These are phyloP conservation scores for Acanthosoma haemorrhoidale DNA, from an alignment of 2,888 invertebrate genomes.

Conservation along the genomic window DNA sequence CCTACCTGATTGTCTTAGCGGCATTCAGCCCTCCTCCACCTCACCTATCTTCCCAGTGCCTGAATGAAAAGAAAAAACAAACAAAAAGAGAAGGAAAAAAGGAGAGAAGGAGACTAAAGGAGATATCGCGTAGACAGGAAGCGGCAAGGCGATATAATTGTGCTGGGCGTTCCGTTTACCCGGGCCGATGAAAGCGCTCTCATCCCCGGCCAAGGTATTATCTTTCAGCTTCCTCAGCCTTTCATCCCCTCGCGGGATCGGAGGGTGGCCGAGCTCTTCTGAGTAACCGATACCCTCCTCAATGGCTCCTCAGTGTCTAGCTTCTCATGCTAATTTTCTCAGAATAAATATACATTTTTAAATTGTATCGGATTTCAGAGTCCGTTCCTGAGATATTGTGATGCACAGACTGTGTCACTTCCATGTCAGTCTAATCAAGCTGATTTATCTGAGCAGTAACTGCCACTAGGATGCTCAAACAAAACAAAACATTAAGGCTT, in stretches of 20 bases:
- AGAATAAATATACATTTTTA: slow-evolving; percentile 10
- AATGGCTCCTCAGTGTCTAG: neutral
- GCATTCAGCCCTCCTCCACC: neutral
- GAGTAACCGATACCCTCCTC: neutral
- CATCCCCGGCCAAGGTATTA: slow-evolving; percentile 19
- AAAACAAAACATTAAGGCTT: too few species aligned
- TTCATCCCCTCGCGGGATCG: neutral
- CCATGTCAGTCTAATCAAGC: too few species aligned
- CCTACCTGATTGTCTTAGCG: slow-evolving; percentile 25
- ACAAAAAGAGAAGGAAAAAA: slow-evolving; percentile 13
- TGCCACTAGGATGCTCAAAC: too few species aligned
- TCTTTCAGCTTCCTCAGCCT: slow-evolving; percentile 21
- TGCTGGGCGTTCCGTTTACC: slow-evolving; percentile 28
- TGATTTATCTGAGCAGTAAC: too few species aligned
- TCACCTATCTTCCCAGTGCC: slow-evolving; percentile 15
- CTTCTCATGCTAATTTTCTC: neutral
- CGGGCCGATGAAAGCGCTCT: neutral
- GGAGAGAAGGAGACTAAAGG: slow-evolving; percentile 9
- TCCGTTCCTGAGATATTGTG: too few species aligned
- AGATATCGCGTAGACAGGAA: slow-evolving; percentile 28
- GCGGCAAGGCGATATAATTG: neutral
- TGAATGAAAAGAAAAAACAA: neutral
- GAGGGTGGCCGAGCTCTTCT: neutral
- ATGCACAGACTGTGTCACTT: too few species aligned
- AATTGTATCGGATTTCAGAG: neutral